These are phyloP conservation scores for Paedocypris micromegethes DNA, from an alignment of 2,797 vertebrate species.

Conservation along the genomic window DNA sequence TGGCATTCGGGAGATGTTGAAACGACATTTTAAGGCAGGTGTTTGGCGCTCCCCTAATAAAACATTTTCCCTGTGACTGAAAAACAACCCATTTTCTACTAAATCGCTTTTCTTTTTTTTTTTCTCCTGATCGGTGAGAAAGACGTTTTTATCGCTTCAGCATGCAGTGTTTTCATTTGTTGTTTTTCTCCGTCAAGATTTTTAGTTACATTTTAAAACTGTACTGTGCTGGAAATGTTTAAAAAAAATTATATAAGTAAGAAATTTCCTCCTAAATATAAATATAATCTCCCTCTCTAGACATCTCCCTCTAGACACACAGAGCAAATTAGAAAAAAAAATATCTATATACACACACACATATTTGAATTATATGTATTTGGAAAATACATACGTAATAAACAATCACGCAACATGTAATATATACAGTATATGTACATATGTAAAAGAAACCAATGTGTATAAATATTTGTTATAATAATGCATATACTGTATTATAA, in stretches of 20 bases:
- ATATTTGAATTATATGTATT: too few species aligned
- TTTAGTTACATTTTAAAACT: too few species aligned
- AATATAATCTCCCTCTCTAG: too few species aligned
- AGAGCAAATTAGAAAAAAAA: too few species aligned
- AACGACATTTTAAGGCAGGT: constrained; percentile 99
- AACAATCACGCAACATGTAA: background rate
- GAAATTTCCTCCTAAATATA: too few species aligned
- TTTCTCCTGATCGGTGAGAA: constrained; percentile 65
- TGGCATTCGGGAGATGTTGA: constrained; percentile 99
- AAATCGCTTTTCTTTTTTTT: constrained; percentile 54
- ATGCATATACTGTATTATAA: too few species aligned
- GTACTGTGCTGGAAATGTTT: too few species aligned
- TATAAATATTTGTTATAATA: background rate
- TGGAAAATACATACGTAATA: too few species aligned
- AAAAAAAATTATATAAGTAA: too few species aligned
- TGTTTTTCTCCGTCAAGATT: constrained; percentile 25
- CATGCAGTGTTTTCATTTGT: constrained; percentile 50
- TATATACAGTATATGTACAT: background rate
- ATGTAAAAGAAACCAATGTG: background rate
- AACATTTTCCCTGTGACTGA: constrained; percentile 96
- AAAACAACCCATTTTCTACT: constrained; percentile 91
- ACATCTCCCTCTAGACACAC: too few species aligned
- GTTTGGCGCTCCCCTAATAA: constrained; percentile 96
- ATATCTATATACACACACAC: too few species aligned
- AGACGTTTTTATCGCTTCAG: constrained; percentile 46